Evolutionary conservation across 2,888 invertebrate genomes (phyloP).

Genomic region (Lissocephala sabroskyi): DNA sequence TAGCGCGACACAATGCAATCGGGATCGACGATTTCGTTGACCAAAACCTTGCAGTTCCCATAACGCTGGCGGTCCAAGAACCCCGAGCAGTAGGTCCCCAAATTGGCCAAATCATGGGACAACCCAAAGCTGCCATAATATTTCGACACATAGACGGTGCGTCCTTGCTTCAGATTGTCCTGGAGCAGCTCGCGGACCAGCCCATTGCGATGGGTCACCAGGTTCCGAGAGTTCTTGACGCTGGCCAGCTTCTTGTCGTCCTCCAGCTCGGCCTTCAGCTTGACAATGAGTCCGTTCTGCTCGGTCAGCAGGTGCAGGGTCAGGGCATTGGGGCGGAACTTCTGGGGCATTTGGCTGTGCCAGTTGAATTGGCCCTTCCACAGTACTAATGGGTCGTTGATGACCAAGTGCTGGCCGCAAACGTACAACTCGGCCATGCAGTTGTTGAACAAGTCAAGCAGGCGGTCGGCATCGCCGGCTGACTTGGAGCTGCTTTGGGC

Average conservation of each 20-base stretch:
- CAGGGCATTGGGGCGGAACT: conserved; percentile 41
- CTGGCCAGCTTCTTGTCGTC: conserved; percentile 11
- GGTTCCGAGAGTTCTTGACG: conserved; percentile 36
- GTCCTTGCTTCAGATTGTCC: conserved; percentile 34
- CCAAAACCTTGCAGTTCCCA: conserved; percentile 49
- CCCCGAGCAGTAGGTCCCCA: conserved; percentile 48
- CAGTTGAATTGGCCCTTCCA: conserved; percentile 46
- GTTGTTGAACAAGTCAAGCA: conserved; percentile 37
- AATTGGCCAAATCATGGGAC: conserved; percentile 35
- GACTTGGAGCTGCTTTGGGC: background rate
- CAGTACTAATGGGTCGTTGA: conserved; percentile 45
- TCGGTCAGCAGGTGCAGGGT: conserved; percentile 45
- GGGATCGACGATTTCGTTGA: conserved; percentile 31
- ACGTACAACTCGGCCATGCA: conserved; percentile 43
- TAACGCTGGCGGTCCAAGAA: conserved; percentile 50
- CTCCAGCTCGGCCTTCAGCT: conserved; percentile 37
- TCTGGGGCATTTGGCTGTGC: conserved; percentile 30
- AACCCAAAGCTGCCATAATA: conserved; percentile 54
- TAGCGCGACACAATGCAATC: conserved; percentile 43
- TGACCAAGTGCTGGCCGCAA: conserved; percentile 46
- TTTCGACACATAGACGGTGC: conserved; percentile 45
- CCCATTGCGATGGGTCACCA: conserved; percentile 36
- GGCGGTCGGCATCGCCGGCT: conserved; percentile 20
- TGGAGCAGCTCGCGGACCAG: conserved; percentile 36
- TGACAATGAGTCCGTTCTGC: conserved; percentile 39